Percentiles rank a stretch among this genome's conserved stretches.
Conservation (phyloP, 2,888 invertebrate genomes). For the Ectemnius continuus region DNA sequence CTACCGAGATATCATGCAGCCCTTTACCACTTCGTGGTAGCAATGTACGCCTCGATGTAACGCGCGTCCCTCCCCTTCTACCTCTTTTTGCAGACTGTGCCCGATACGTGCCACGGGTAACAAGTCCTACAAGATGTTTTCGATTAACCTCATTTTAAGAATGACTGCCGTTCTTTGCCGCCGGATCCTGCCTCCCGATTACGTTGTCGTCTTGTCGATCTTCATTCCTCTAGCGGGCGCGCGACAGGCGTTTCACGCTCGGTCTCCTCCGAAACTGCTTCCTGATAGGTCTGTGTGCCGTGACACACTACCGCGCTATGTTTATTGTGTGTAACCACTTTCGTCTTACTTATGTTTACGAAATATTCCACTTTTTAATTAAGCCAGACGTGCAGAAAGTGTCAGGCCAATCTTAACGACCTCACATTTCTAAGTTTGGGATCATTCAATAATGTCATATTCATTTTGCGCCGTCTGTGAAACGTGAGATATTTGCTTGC, state of each 20-base stretch:
- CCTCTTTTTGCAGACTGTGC: conserved; percentile 8
- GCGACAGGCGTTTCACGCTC: conserved; percentile 49
- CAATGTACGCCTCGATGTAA: conserved; percentile 17
- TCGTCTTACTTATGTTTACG: too few species aligned
- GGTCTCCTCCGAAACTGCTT: conserved; percentile 36
- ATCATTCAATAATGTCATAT: too few species aligned
- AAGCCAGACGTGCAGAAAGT: too few species aligned
- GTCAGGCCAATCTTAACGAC: too few species aligned
- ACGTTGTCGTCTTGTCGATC: conserved; percentile 53
- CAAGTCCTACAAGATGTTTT: conserved; percentile 55
- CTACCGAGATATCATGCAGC: conserved; percentile 52
- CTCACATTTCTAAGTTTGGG: too few species aligned
- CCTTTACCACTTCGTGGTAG: conserved; percentile 20
- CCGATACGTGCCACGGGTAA: conserved; percentile 56
- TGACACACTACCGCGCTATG: conserved; percentile 22
- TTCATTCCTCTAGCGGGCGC: conserved; percentile 39
- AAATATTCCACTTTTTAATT: too few species aligned
- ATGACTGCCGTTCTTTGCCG: conserved; percentile 52
- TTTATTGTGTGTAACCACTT: too few species aligned
- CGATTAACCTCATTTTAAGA: conserved; percentile 64
- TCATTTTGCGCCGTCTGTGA: too few species aligned
- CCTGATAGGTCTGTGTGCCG: conserved; percentile 25
- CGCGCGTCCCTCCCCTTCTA: conserved; percentile 10
- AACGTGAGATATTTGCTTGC: too few species aligned
- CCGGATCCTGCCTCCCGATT: conserved; percentile 48